Evolutionary conservation across 2,888 invertebrate genomes (phyloP), one percentile per base, ranked within the genome.

Genomic region (Bruchidius siliquastri): DNA sequence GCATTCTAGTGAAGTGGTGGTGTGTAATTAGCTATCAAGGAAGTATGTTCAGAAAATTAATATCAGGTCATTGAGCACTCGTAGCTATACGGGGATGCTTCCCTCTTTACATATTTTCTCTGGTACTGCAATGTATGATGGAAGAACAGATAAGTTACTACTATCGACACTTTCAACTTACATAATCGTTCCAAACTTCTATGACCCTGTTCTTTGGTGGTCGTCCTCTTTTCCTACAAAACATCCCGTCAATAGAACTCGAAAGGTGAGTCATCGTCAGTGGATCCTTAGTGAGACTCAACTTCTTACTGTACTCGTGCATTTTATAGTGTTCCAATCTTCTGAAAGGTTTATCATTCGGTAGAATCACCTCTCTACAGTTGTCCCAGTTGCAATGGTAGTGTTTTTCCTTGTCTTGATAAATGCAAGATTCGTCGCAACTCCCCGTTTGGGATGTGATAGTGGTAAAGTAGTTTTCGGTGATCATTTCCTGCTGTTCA

Each of bases 191-290:
- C 92, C 95, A 96, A 76, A 96, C 95, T 90, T 96, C 96, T 68
- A 96, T 96, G 20, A 96, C 93, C 0, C 96, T 91, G 85, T 98
- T 98, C 88, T 98, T 98, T 20, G 98, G 98, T n/a, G 98, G 98
- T 76, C 98, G 90, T 69, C 98, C 98, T 32, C 98, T 90, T 83
- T 97, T 96, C 75, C 97, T 90, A 85, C 96, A 93, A 84, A 96
- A 96, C 91, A 97, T 95, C 72, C 96, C 96, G 85, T 97, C 96
- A 79, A 96, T 90, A 66, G 94, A 93, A 76, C 92, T 94, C 4
- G 92, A 90, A 32, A 90, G 81, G 79, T 90, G 90, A 0, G 89
- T 89, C 83, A 89, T 86, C 0, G 89, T 89, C 72, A 87, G 77
- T 0, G 87, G 87, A 76, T 87, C 87, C 79, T 87, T 87, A 32